phyloP scores from a whole-genome alignment of 2,113 vertebrate genomes.

The Platycercus adscitus region DNA sequence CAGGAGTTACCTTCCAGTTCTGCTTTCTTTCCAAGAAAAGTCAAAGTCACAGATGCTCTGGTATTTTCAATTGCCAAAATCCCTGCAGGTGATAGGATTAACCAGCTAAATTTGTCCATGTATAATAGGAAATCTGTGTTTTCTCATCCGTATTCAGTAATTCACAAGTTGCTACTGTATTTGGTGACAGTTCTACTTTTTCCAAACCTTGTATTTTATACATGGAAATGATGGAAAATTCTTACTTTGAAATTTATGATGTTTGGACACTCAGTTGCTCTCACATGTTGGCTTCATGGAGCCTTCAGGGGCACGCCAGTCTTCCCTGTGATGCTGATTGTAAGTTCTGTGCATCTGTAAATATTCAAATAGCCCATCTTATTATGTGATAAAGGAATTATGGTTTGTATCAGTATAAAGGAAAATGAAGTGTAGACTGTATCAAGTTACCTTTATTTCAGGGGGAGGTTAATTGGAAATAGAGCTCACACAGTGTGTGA shows the following conservation, averaged over 20 bases:
- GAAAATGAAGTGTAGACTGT: not conserved
- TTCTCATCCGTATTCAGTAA: not conserved
- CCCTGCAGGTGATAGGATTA: slow-evolving; percentile 23
- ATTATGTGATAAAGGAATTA: not conserved
- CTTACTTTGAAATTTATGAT: not conserved
- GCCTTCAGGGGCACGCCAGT: not conserved
- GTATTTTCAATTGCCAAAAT: slow-evolving; percentile 6
- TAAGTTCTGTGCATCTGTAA: not conserved
- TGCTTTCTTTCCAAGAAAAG: slow-evolving; percentile 48
- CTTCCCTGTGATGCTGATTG: not conserved
- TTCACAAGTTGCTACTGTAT: not conserved
- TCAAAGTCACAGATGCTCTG: slow-evolving; percentile 35
- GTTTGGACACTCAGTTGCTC: not conserved
- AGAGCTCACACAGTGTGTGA: not conserved
- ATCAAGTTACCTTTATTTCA: not conserved
- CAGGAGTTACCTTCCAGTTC: slow-evolving; percentile 12
- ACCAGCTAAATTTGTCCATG: slow-evolving; percentile 19
- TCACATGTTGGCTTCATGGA: not conserved
- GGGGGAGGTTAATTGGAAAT: not conserved
- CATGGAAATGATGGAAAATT: not conserved
- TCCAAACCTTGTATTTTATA: not conserved
- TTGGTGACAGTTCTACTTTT: not conserved
- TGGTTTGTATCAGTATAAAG: not conserved
- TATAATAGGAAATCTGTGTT: slow-evolving; percentile 12
- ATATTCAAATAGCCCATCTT: not conserved